Evolutionary conservation across 2,113 vertebrate species (phyloP).

Genomic region (Eidolon helvum): DNA sequence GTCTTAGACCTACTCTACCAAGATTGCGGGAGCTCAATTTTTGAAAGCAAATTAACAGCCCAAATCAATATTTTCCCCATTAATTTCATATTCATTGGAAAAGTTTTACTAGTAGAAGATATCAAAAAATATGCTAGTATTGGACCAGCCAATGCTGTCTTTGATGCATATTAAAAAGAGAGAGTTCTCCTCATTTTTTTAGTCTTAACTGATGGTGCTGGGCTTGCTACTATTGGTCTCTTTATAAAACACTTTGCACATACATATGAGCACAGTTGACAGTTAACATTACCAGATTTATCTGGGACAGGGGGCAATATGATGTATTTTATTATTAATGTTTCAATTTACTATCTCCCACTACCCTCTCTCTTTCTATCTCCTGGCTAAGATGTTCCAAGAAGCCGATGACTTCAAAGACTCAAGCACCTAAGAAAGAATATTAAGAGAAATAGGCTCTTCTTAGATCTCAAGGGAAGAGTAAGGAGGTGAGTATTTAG

Average conservation of each 20-base stretch:
- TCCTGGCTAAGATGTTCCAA: background rate
- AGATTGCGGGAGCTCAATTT: constrained; percentile 79
- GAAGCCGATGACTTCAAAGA: background rate
- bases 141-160: constrained; percentile 13
- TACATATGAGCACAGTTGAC: background rate
- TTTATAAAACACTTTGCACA: background rate
- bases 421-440: background rate
- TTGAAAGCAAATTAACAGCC: constrained; percentile 83
- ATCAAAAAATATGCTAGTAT: constrained; percentile 24
- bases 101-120: constrained; percentile 58
- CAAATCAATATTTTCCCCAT: constrained; percentile 77
- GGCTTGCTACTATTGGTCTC: background rate
- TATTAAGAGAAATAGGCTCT: background rate
- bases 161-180: constrained; percentile 33
- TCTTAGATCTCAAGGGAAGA: background rate
- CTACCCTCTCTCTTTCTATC: background rate
- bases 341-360: background rate
- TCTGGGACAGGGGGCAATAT: background rate
- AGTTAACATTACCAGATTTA: background rate
- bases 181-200: background rate
- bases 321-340: background rate
- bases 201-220: background rate
- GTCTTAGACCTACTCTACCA: constrained; percentile 77
- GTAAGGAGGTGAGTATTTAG: background rate
- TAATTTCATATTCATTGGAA: constrained; percentile 72